Percentiles rank a stretch among this genome's conserved stretches.
Conservation (phyloP, 2,888 invertebrate species). For the Atrina japonica region DNA sequence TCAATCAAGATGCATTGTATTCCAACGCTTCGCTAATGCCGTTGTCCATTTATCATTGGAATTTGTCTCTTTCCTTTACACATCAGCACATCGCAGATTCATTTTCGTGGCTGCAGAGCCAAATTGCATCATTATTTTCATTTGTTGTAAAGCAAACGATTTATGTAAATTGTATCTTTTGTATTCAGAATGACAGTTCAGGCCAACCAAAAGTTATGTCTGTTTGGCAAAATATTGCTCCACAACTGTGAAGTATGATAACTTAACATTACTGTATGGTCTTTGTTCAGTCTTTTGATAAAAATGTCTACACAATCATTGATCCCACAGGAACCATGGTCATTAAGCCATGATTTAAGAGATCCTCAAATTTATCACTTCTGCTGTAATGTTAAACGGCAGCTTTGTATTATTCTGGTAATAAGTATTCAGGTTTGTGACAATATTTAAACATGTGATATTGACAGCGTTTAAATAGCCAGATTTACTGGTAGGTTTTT, state of each 20-base stretch:
- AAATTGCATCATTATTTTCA: constrained; percentile 40
- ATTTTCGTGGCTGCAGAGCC: constrained; percentile 23
- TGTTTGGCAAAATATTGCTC: background rate
- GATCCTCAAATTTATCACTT: constrained; percentile 31
- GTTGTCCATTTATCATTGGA: constrained; percentile 38
- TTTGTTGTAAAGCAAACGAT: constrained; percentile 18
- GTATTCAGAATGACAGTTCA: constrained; percentile 36
- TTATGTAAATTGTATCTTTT: constrained; percentile 36
- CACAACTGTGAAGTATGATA: constrained; percentile 24
- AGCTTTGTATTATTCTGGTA: background rate
- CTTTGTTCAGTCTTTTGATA: constrained; percentile 26
- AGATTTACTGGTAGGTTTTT: too few relatives aligned
- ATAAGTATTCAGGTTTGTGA: too few relatives aligned
- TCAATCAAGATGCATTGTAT: constrained; percentile 37
- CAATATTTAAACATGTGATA: too few relatives aligned
- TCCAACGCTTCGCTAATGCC: constrained; percentile 33
- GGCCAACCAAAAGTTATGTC: constrained; percentile 4
- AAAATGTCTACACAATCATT: constrained; percentile 28
- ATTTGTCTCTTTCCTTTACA: constrained; percentile 34
- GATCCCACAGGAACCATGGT: constrained; percentile 15
- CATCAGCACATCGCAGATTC: constrained; percentile 10
- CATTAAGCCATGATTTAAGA: constrained; percentile 36
- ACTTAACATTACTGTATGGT: constrained; percentile 12
- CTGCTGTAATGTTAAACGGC: constrained; percentile 24
- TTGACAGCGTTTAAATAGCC: too few relatives aligned